Evolutionary conservation across 2,113 vertebrate species (phyloP), one percentile per base, ranked within the genome.

Genomic region (Mus pahari): DNA sequence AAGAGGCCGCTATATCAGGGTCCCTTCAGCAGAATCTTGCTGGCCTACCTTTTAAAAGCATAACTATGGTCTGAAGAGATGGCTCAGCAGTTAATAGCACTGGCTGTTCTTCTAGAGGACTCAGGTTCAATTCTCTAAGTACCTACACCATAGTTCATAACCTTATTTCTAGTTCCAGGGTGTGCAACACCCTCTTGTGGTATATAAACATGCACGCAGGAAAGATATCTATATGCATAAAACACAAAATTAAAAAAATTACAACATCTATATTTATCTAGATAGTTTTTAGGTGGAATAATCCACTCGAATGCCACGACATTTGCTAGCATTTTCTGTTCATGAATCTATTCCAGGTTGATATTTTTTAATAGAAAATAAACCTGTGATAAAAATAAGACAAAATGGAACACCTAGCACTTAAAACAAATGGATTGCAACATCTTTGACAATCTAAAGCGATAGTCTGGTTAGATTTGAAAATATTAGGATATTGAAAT

Each of bases 271-370:
- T 62, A 62, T 42, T 42, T 74, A 26, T 66, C 42, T 22, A 86
- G 42, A 48, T 82, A 71, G 55, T 66, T 94, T 94, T 89, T 87
- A 86, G 17, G 86, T 93, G 22, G 6, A 89, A 42, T 9, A 55
- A 8, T 86, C 66, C 91, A 71, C 75, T 60, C 62, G 90, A 36
- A 90, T 94, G 16, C 83, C 78, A n/a, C 50, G 66, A 31, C 71
- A 77, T 96, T 96, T 94, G 74, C 62, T 92, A 92, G n/a, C 45
- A 90, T 92, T 95, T 97, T 92, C 28, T 92, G 16, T 94, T 96
- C 45, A 90, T 62, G 11, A 19, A 66, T 42, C 26, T 95, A 87
- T 86, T 73, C 60, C 53, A 62, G 17, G 70, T 84, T 45, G 68
- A 39, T 16, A 45, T 60, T 22, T 89, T 88, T 91, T 20, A 92